phyloP scores from a whole-genome alignment of 2,888 invertebrate genomes.

The Polydrusus cervinus region DNA sequence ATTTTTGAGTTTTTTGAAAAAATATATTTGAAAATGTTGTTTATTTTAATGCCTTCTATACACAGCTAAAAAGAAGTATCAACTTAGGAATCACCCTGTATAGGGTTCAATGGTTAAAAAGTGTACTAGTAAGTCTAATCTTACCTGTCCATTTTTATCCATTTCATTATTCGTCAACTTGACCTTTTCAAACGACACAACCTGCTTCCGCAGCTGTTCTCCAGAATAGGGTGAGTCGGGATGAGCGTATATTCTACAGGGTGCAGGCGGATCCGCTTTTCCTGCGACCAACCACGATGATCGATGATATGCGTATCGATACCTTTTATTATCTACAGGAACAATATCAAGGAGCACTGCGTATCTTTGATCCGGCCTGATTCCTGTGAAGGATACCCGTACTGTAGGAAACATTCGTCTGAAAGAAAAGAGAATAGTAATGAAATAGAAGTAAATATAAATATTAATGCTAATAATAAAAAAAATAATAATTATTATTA shows the following conservation, averaged over 20 bases:
- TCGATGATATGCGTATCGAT: constrained; percentile 88
- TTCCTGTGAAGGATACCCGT: constrained; percentile 82
- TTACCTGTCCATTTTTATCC: constrained; percentile 84
- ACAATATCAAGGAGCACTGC: constrained; percentile 86
- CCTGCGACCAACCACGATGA: constrained; percentile 89
- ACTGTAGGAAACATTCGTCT: constrained; percentile 90
- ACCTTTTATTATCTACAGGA: constrained; percentile 85
- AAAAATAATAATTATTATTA: too few species aligned
- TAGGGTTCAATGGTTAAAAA: too few species aligned
- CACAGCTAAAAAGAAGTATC: too few species aligned
- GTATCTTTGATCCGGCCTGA: constrained; percentile 79
- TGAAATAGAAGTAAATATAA: not conserved
- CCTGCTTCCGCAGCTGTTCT: constrained; percentile 84
- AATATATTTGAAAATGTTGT: too few species aligned
- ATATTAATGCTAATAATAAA: too few species aligned
- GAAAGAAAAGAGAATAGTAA: constrained; percentile 65
- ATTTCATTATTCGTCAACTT: constrained; percentile 90
- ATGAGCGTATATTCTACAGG: constrained; percentile 83
- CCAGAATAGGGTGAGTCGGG: constrained; percentile 88
- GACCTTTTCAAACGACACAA: constrained; percentile 88
- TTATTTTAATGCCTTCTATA: too few species aligned
- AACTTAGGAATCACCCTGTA: too few species aligned
- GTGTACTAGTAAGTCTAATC: not conserved
- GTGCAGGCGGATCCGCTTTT: constrained; percentile 85
- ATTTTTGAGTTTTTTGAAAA: too few species aligned